phyloP scores from a whole-genome alignment of 2,888 invertebrate genomes.

The Clitarchus hookeri region DNA sequence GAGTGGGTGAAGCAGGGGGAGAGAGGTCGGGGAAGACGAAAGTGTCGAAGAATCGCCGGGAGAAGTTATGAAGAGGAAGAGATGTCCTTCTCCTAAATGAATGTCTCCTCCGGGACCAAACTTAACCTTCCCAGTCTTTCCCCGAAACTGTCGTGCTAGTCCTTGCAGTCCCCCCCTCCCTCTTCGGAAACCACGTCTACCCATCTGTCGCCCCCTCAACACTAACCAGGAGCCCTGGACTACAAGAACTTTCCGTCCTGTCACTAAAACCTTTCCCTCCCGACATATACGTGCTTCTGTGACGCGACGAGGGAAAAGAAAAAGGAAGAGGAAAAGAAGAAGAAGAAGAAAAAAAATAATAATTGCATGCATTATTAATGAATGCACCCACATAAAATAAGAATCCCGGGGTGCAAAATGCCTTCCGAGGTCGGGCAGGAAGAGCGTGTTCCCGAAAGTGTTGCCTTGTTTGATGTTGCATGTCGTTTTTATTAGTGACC shows the following conservation, averaged over 20 bases:
- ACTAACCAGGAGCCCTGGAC: no score
- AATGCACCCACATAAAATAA: constrained; percentile 21
- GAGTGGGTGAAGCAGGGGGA: background rate
- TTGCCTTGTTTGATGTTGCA: constrained; percentile 36
- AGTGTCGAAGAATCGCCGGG: constrained; percentile 18
- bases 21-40: constrained; percentile 11
- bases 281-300: background rate
- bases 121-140: constrained; percentile 46
- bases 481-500: constrained; percentile 58
- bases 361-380: constrained; percentile 38
- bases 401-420: constrained; percentile 8
- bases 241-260: background rate
- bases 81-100: constrained; percentile 36
- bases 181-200: background rate
- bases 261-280: constrained; percentile 16
- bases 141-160: background rate
- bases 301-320: constrained; percentile 1
- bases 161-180: background rate
- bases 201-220: background rate
- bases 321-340: constrained; percentile 15
- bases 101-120: constrained; percentile 50
- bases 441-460: background rate
- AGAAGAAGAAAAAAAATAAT: no score
- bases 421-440: background rate
- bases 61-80: constrained; percentile 26